Base-by-base conservation (phyloP, 2,888 invertebrate species). In the Lampropteryx suffumata region DNA sequence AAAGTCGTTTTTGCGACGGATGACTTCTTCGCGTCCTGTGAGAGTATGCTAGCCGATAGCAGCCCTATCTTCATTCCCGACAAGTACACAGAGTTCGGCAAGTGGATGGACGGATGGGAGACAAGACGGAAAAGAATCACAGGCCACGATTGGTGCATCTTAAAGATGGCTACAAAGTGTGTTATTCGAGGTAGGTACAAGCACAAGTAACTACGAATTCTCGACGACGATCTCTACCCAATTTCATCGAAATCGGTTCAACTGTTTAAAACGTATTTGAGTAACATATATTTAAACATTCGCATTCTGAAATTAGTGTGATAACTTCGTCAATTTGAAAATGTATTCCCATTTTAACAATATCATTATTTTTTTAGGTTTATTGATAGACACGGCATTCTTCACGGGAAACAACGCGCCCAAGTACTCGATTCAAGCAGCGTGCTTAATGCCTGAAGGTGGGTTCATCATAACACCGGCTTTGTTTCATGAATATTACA, bases 101-200 rank as follows among this genome's bases (percentile, higher is more conserved):
- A 93, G 65, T 93, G 92, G 93, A 93, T 93, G 93, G 94, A 93
- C 59, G 94, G 93, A 0, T 94, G 93, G 94, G 93, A 93, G 71
- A 93, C 93, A 0, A 76, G 93, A 9, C 82, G 93, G 45, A 93
- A 92, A 67, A 79, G 93, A 46, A 85, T 87, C 13, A 73, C 90
- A 0, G 93, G 93, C 0, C 93, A 93, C 53, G 93, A 93, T 57
- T 93, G 93, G 92, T 91, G 92, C 56, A 91, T 94, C 50, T 72
- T 93, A 45, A 91, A 91, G 59, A 64, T 93, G 17, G 91, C 90
- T 17, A 80, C 91, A 0, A 90, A 91, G 33, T 92, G 92, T 54
- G 75, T 90, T 13, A 82, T 93, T 44, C 79, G 82, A 73, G 92
- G 92, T 82, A 61, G 55, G 55, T 59, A 21, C 21, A 5, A 21